phyloP scores from a whole-genome alignment of 2,113 vertebrate genomes.

The Oryzias javanicus region DNA sequence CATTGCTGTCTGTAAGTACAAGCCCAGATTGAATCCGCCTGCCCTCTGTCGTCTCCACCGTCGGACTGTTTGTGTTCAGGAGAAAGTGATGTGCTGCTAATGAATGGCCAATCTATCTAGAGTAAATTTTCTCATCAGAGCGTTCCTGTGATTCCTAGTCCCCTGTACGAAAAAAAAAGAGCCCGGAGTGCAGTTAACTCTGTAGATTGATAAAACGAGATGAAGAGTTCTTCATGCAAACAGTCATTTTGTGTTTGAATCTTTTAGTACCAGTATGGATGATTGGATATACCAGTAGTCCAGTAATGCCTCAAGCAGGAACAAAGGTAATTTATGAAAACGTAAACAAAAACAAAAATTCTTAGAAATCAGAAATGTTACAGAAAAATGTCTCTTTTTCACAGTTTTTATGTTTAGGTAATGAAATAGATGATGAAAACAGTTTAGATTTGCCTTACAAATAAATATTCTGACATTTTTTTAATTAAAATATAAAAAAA shows the following conservation, averaged over 20 bases:
- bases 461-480: no score
- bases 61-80: constrained; percentile 62
- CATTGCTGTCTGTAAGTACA: constrained; percentile 99
- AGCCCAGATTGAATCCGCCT: constrained; percentile 99
- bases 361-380: no score
- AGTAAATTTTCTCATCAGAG: constrained; percentile 91
- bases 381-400: no score
- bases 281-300: not conserved
- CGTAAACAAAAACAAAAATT: no score
- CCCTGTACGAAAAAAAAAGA: constrained; percentile 44
- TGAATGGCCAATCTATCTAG: constrained; percentile 99
- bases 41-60: constrained; percentile 76
- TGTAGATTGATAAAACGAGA: constrained; percentile 34
- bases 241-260: constrained; percentile 42
- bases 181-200: constrained; percentile 28
- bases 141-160: constrained; percentile 84
- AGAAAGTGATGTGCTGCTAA: constrained; percentile 86
- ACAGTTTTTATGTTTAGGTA: no score
- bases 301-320: not conserved
- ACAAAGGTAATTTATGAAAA: not conserved
- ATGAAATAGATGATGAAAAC: no score
- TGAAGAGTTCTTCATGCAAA: constrained; percentile 26
- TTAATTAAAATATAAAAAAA: no score
- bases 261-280: constrained; percentile 47
- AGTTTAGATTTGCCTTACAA: no score